Base-by-base conservation (phyloP, 2,888 invertebrate genomes). In the Conus canariensis region DNA sequence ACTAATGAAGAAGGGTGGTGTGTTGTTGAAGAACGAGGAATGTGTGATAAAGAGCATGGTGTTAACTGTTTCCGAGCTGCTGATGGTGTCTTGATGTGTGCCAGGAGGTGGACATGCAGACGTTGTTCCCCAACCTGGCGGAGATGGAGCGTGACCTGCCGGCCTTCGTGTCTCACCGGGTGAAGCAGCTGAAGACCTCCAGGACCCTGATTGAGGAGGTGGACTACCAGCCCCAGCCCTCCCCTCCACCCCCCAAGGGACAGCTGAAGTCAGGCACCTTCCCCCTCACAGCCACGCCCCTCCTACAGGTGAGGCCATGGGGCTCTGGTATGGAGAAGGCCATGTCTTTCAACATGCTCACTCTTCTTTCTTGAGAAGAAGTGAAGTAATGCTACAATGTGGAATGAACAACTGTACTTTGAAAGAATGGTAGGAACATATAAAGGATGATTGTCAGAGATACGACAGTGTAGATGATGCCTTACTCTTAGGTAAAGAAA, bases 131-230 rank as follows among this genome's bases (percentile, higher is more conserved):
- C n/a, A 94, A 93, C 91, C 91, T 96, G 83, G 96, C 97, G 87
- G 97, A 98, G 96, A 97, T 98, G 96, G 98, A 98, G 96, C 96
- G 97, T 85, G 97, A 97, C 64, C 16, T 64, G 64, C 64, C 64
- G 64, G 64, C 64, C 64, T 64, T 64, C 16, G 64, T 64, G 64
- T 64, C 64, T 16, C 98, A 98, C 96, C 97, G 98, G 95, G 97
- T 98, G 90, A 97, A 97, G 90, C 97, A 97, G 94, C 97, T 98
- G 92, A 97, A 98, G 95, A 97, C 98, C 19, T 97, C 98, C 80
- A 96, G 97, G 94, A 97, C 97, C 96, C 96, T 98, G 22, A 98
- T 98, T 91, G 97, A 98, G 89, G 97, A 98, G 95, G 97, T 97
- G 91, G 97, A 97, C 94, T 96, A 95, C 88, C 96, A 97, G 87